phyloP scores from a whole-genome alignment of 2,797 vertebrate genomes.

The Amblyraja radiata region DNA sequence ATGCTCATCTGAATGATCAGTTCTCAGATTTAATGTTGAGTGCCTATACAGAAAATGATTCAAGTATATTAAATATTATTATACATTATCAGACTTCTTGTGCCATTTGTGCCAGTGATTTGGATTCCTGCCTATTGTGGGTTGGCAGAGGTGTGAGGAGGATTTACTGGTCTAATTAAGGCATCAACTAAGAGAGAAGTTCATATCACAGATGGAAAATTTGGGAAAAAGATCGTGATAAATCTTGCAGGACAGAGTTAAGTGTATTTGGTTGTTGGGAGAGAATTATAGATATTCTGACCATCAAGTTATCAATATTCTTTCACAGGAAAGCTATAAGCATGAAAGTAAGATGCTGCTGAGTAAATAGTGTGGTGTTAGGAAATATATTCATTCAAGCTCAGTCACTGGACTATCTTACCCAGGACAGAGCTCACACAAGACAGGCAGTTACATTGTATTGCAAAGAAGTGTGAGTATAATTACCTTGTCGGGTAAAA shows the following conservation, averaged over 20 bases:
- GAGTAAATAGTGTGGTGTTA: no score
- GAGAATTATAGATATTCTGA: neutral
- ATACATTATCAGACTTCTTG: neutral
- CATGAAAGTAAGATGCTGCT: no score
- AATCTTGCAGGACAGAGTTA: neutral
- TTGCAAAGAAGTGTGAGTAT: neutral
- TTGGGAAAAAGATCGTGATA: neutral
- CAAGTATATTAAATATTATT: neutral
- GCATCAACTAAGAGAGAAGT: neutral
- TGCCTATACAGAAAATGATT: neutral
- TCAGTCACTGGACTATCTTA: neutral
- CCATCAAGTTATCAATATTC: neutral
- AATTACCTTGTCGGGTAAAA: neutral
- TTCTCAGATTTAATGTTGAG: neutral
- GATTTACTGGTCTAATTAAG: neutral
- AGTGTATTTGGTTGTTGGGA: neutral
- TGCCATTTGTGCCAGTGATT: neutral
- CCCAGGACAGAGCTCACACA: neutral
- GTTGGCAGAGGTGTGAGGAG: no score
- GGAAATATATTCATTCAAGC: neutral
- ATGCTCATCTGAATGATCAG: no score
- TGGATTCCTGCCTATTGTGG: neutral
- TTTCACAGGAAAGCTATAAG: neutral
- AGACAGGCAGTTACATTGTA: neutral
- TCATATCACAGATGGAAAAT: neutral